Conservation (phyloP, 2,113 vertebrate genomes). For the Promerops cafer region DNA sequence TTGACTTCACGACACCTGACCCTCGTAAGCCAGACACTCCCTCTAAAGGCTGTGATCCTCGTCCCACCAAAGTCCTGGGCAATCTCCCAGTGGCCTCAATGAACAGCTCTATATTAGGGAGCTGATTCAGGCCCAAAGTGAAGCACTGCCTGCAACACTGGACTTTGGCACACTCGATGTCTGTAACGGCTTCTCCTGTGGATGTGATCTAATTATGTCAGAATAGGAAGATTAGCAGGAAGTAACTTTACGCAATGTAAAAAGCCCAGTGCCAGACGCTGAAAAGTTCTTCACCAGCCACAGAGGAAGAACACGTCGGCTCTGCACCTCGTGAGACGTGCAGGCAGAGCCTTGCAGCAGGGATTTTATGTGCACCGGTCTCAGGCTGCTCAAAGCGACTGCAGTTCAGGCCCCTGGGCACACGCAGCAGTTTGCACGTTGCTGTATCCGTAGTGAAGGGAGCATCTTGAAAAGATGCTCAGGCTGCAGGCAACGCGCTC, state of each 20-base stretch:
- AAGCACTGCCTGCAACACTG: background rate
- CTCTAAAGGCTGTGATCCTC: conserved; percentile 10
- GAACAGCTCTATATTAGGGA: background rate
- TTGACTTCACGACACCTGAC: conserved; percentile 43
- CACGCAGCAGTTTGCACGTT: background rate
- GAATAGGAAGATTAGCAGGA: conserved; percentile 51
- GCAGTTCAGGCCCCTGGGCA: background rate
- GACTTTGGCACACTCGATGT: background rate
- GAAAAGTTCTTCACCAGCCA: background rate
- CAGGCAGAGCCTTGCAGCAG: background rate
- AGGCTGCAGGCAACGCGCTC: background rate
- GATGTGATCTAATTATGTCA: conserved; percentile 24
- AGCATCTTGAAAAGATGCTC: background rate
- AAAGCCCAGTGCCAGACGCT: background rate
- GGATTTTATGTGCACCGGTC: background rate
- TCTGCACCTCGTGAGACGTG: background rate
- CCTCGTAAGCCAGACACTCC: background rate
- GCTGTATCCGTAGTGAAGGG: background rate
- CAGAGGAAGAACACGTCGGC: background rate
- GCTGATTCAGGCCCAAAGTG: background rate
- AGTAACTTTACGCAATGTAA: conserved; percentile 5
- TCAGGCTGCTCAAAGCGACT: background rate
- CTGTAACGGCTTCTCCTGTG: background rate
- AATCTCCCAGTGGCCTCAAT: background rate
- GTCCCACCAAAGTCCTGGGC: background rate